These are phyloP conservation scores for Drosophila pegasa DNA, from an alignment of 2,888 invertebrate species.

Conservation along the genomic window DNA sequence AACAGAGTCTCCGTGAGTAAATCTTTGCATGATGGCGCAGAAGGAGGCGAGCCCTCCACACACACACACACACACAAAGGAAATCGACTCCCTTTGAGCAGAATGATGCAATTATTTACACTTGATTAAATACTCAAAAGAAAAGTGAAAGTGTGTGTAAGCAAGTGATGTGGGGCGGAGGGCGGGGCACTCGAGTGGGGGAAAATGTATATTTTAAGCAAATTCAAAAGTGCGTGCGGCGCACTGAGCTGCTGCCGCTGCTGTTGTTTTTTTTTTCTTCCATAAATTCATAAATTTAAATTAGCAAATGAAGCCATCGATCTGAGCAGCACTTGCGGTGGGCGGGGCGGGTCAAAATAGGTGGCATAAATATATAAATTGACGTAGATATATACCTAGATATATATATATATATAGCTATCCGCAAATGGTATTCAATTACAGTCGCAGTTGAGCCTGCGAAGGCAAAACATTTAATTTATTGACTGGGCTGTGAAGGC, in stretches of 20 bases:
- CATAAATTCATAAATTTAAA: conserved; percentile 77
- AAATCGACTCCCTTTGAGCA: conserved; percentile 76
- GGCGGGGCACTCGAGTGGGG: neutral
- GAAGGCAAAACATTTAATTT: conserved; percentile 55
- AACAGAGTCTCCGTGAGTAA: conserved; percentile 33
- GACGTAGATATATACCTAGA: neutral
- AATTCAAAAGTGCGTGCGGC: conserved; percentile 17
- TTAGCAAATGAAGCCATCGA: conserved; percentile 73
- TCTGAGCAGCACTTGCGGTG: conserved; percentile 12
- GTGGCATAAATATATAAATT: conserved; percentile 4
- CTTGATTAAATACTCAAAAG: conserved; percentile 80
- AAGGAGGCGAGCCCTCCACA: neutral
- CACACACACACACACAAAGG: conserved; percentile 59
- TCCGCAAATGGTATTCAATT: conserved; percentile 52
- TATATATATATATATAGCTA: conserved; percentile 16
- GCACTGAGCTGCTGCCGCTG: conserved; percentile 68
- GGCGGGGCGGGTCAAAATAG: neutral
- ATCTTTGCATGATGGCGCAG: conserved; percentile 21
- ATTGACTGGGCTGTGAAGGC: conserved; percentile 52
- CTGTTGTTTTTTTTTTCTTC: neutral
- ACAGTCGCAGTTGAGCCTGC: conserved; percentile 27
- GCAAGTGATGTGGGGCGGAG: conserved; percentile 31
- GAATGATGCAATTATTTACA: conserved; percentile 79
- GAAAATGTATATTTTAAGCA: conserved; percentile 27
- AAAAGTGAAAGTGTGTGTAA: conserved; percentile 76